phyloP scores from a whole-genome alignment of 2,888 invertebrate species.

The Sinhomidia bicolor region DNA sequence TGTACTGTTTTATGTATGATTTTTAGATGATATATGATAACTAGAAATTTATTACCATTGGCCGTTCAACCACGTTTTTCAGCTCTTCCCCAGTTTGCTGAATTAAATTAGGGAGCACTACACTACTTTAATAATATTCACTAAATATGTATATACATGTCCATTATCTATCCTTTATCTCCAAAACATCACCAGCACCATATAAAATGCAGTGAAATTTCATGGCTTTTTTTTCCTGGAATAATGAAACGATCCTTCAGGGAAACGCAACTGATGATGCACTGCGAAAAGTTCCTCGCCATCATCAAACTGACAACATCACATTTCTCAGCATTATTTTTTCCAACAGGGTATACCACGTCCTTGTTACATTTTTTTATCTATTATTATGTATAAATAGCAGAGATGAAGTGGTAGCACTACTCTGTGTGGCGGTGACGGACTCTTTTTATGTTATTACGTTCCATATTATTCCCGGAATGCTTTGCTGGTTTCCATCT shows the following conservation, averaged over 20 bases:
- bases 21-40: too few species aligned
- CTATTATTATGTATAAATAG: not conserved
- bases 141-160: not conserved
- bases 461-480: not conserved
- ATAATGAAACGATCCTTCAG: not conserved
- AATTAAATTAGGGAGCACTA: too few species aligned
- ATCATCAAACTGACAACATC: not conserved
- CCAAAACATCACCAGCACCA: not conserved
- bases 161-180: too few species aligned
- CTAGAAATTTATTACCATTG: too few species aligned
- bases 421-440: not conserved
- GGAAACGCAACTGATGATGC: not conserved
- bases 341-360: not conserved
- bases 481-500: too few species aligned
- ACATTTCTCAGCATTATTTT: not conserved
- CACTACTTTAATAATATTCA: not conserved
- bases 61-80: too few species aligned
- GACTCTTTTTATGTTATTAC: not conserved
- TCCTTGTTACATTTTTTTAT: not conserved
- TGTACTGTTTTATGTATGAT: too few species aligned
- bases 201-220: slow-evolving; percentile 3
- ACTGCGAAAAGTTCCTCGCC: not conserved
- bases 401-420: too few species aligned
- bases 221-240: not conserved
- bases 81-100: too few species aligned